phyloP scores from a whole-genome alignment of 1,140 invertebrate genomes.

The Anastrepha ludens region DNA sequence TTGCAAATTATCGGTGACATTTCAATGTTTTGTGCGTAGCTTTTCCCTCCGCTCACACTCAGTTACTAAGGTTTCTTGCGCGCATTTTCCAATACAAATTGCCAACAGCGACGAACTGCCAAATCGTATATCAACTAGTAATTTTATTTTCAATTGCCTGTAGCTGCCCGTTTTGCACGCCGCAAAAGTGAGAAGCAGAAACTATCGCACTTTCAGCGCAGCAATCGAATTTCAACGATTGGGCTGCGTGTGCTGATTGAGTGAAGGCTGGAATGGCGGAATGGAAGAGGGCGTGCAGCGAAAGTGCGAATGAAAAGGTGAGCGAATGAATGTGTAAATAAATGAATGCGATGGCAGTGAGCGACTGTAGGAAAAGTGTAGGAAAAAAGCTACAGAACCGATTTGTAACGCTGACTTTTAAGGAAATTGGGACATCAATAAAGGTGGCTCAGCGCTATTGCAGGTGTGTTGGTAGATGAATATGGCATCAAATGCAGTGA shows the following conservation, averaged over 20 bases:
- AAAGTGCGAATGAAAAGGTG: background rate
- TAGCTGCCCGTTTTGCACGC: background rate
- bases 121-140: conserved; percentile 27
- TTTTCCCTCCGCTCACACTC: background rate
- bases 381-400: conserved; percentile 57
- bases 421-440: conserved; percentile 73
- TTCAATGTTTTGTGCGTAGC: background rate
- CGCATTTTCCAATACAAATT: conserved; percentile 9
- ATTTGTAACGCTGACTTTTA: conserved; percentile 72
- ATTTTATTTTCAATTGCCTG: conserved; percentile 31
- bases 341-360: background rate
- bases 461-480: background rate
- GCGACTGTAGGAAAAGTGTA: background rate
- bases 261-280: background rate
- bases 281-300: background rate
- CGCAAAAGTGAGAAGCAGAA: background rate
- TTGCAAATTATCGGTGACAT: background rate
- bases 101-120: background rate
- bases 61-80: background rate
- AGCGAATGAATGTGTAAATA: background rate
- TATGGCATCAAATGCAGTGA: background rate
- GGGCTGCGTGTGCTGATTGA: background rate
- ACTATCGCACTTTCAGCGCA: background rate
- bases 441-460: conserved; percentile 62
- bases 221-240: conserved; percentile 31